These are phyloP conservation scores for Nesoenas mayeri DNA, from an alignment of 2,113 vertebrate species.

Conservation along the genomic window DNA sequence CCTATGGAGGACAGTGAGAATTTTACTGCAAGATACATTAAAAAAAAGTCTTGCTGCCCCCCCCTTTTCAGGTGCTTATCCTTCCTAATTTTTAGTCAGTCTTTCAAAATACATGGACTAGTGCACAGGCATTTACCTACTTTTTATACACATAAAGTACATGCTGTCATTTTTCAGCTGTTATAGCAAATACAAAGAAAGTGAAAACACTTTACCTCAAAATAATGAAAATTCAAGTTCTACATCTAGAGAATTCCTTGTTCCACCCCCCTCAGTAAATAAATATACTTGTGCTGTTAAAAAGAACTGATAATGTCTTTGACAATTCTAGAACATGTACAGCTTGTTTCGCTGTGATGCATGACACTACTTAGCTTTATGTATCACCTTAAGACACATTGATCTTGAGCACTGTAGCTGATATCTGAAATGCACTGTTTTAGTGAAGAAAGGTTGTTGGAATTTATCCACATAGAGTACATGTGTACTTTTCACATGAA, in stretches of 20 bases:
- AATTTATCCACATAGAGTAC: neutral
- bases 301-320: neutral
- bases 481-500: neutral
- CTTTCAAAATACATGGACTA: neutral
- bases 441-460: neutral
- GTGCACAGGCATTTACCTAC: neutral
- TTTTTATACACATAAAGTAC: neutral
- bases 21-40: neutral
- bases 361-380: neutral
- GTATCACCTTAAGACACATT: neutral
- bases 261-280: neutral
- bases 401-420: neutral
- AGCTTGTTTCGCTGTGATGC: neutral
- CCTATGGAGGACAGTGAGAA: neutral
- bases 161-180: neutral
- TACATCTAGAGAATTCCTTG: neutral
- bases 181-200: neutral
- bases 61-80: neutral
- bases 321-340: neutral
- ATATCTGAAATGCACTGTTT: neutral
- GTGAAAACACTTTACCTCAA: neutral
- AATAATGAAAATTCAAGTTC: neutral
- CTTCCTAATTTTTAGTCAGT: neutral
- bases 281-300: neutral
- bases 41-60: neutral